Evolutionary conservation across 1,140 invertebrate species (phyloP), one percentile per base, ranked within the genome.

Genomic region (Macrocentrus cingulum): DNA sequence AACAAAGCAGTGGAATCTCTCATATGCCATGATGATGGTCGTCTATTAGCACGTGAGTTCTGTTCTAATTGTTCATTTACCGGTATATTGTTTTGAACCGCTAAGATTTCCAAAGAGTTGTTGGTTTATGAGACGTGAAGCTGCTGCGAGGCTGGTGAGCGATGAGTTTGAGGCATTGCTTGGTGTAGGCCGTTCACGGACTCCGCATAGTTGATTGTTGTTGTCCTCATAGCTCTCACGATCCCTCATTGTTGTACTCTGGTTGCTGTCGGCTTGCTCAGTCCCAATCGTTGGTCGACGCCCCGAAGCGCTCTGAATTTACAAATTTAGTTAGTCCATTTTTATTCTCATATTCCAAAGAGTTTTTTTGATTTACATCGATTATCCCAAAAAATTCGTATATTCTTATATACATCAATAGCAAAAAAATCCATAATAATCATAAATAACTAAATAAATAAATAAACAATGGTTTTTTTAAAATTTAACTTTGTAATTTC

Each of bases 41-140:
- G 42, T 52, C 34, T 52, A 37, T 13, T 52, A 42, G 46, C 34
- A 44, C 44, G 53, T 51, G 37, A n/a, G 23, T 46, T 42, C 1
- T 44, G 2, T 20, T 61, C 55, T 54, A 42, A 32, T 32, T 32
- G 32, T 63, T 66, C 52, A 66, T 66, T 70, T 70, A 75, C 72
- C 71, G 53, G 67, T 69, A 57, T 71, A 67, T 46, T 77, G 77
- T 41, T 71, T 82, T 29, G 79, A 69, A 65, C 81, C 76, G 65
- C 80, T 80, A 50, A 81, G 74, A 66, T 82, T 82, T 50, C 87
- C 85, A 70, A 89, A 88, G 60, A 90, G 80, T 79, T 89, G 88
- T 66, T 89, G 87, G 77, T 89, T 89, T 67, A 90, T 86, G 53
- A 89, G 82, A 60, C 87, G 82, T 42, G 87, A 87, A 52, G 88